These are phyloP conservation scores for Hydra vulgaris DNA, from an alignment of 30 jellyfish, hydroid and myxozoan genomes.

Conservation along the genomic window DNA sequence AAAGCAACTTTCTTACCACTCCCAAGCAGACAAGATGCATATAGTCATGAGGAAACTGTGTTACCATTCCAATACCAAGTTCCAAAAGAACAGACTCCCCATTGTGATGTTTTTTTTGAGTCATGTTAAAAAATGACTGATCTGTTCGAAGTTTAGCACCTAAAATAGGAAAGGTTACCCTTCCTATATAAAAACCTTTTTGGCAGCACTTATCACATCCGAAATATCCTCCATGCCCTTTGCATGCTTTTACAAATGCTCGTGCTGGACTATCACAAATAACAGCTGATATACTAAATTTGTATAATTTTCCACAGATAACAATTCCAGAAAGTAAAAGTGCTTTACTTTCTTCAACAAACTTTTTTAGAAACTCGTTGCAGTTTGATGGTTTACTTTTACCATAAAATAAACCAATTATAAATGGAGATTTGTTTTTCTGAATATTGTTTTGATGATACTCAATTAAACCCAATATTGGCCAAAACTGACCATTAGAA, in stretches of 20 bases:
- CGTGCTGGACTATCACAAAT: not conserved
- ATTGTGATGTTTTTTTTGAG: not conserved
- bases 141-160: not conserved
- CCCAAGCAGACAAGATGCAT: not conserved
- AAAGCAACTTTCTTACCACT: not conserved
- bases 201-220: not conserved
- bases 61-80: not conserved
- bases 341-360: not conserved
- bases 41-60: not conserved
- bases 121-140: not conserved
- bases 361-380: not conserved
- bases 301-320: not conserved
- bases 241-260: not conserved
- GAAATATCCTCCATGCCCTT: not conserved
- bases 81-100: not conserved
- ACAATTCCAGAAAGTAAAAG: not conserved
- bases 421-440: not conserved
- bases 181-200: not conserved
- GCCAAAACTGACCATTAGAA: not conserved
- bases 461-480: not conserved
- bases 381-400: not conserved
- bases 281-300: not conserved
- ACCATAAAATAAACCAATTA: not conserved
- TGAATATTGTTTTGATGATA: not conserved
- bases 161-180: not conserved